Base-by-base conservation (phyloP, 23 tunicate genomes). In the Trididemnum nubilum region DNA sequence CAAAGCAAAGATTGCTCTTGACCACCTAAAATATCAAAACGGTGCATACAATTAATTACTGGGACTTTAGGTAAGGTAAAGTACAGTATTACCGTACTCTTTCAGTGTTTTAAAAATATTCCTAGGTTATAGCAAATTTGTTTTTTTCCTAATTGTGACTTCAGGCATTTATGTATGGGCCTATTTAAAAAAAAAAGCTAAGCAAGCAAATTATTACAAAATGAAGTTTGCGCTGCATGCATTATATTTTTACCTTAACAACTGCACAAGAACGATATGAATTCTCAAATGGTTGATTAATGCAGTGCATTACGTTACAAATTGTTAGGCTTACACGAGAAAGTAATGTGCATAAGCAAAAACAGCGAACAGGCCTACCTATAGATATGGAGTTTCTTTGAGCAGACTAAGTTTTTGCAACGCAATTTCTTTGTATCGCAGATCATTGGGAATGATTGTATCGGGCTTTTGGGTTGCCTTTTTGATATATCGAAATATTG, bases 1-100 rank as follows among this genome's bases (percentile, higher is more conserved):
- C 54, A 44, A 44, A 44, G 54, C 54, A 44, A 44, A 44, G 54
- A 44, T 44, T 44, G 54, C 54, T 44, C 54, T 44, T 44, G 54
- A 44, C 54, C 54, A 44, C 12, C 15, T 9, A 44, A n/a, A n/a
- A n/a, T n/a, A n/a, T n/a, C n/a, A n/a, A n/a, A n/a, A n/a, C n/a
- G n/a, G n/a, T n/a, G n/a, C n/a, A n/a, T n/a, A n/a, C n/a, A n/a
- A n/a, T n/a, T n/a, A n/a, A n/a, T n/a, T n/a, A n/a, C n/a, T n/a
- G n/a, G n/a, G n/a, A n/a, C n/a, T n/a, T n/a, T n/a, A n/a, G n/a
- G n/a, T n/a, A n/a, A n/a, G n/a, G n/a, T n/a, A n/a, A n/a, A n/a
- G n/a, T n/a, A n/a, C n/a, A n/a, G n/a, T n/a, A n/a, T n/a, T n/a
- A n/a, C n/a, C 54, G 54, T 44, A 44, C 54, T 44, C 54, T 9